Base-by-base conservation (phyloP, 2,797 vertebrate genomes). In the Sebastes flavidus region DNA sequence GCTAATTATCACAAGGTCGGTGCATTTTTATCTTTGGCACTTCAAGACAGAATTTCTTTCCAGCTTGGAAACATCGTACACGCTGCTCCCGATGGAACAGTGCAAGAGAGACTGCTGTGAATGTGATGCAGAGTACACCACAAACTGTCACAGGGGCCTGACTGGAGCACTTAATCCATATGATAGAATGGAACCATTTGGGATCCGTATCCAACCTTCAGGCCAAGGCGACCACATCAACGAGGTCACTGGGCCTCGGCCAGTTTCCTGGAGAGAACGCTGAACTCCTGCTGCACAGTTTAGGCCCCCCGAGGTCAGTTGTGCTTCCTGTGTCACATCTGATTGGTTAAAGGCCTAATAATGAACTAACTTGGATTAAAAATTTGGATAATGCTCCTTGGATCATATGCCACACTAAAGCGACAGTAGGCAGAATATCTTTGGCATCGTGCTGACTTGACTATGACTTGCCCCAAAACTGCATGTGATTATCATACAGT, bases 21-120 rank as follows among this genome's bases (percentile, higher is more conserved):
- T 52, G 55, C 75, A 60, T 90, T 91, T 73, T 89, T 85, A 91
- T 93, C 88, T 86, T 71, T 84, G 84, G 88, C 86, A 52, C 85
- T 74, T 80, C 36, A 27, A 78, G 65, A 78, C 82, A 49, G 81
- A 83, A 65, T 90, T 84, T 67, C 80, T 89, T 89, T 90, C 90
- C 87, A 87, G 72, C 73, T 78, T 56, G 88, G 91, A 91, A 93
- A 91, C 77, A 77, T 86, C 75, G 54, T 71, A 52, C 85, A 75
- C 16, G 16, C 69, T 79, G 66, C 80, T 89, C 59, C 83, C 82
- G 22, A 5, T 83, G 86, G 82, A 91, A 89, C 71, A 52, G 42
- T 5, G 32, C 58, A 0, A 18, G 55, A 68, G 14, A 80, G 59
- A 30, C 60, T 16, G 10, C 46, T 16, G 8, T 60, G 65, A 65